Percentiles rank a stretch among this genome's conserved stretches.
Evolutionary conservation across 2,888 invertebrate genomes (phyloP).

Genomic region (Cheilosia variabilis): DNA sequence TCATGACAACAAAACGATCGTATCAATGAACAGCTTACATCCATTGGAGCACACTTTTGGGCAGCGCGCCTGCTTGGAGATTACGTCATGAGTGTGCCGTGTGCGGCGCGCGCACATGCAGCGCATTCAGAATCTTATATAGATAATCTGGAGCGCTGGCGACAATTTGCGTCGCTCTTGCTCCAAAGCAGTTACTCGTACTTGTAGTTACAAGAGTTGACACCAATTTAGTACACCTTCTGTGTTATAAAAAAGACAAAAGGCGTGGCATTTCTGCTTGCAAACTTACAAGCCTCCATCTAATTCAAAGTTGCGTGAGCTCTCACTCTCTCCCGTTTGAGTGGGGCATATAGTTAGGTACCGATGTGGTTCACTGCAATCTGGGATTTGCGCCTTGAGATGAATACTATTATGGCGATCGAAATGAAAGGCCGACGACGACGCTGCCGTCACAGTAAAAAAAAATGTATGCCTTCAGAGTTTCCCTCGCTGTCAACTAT

Average conservation of each 20-base stretch:
- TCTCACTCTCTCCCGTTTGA: constrained; percentile 16
- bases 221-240: constrained; percentile 70
- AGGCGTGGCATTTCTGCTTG: constrained; percentile 62
- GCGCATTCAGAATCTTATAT: constrained; percentile 53
- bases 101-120: constrained; percentile 32
- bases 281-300: neutral
- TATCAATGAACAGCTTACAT: constrained; percentile 71
- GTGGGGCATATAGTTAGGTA: neutral
- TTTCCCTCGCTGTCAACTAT: constrained; percentile 42
- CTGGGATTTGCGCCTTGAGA: constrained; percentile 29
- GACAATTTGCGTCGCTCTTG: constrained; percentile 44
- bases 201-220: constrained; percentile 60
- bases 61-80: constrained; percentile 7
- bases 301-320: constrained; percentile 55
- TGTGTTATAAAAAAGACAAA: constrained; percentile 59
- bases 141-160: constrained; percentile 54
- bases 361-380: neutral
- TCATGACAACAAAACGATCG: constrained; percentile 58
- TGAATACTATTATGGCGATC: constrained; percentile 30
- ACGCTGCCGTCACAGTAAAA: constrained; percentile 7
- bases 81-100: constrained; percentile 36
- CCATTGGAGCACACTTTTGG: constrained; percentile 65
- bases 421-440: constrained; percentile 43
- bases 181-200: constrained; percentile 37
- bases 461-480: constrained; percentile 9